phyloP scores from a whole-genome alignment of 2,797 vertebrate genomes.

The Megaceryle alcyon region DNA sequence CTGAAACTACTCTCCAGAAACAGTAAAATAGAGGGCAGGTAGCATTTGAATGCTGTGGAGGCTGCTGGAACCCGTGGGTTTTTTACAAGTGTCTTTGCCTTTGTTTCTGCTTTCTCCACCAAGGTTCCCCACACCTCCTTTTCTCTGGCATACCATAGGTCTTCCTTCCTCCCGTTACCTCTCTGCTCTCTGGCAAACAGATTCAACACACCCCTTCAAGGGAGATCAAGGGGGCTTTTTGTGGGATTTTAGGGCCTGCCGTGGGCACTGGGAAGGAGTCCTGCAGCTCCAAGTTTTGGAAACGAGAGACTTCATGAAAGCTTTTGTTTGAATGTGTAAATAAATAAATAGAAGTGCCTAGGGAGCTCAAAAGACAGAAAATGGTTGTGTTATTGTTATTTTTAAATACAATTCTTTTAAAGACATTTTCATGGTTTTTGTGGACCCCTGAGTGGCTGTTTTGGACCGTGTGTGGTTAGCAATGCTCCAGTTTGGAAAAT shows the following conservation, averaged over 20 bases:
- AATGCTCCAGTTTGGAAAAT: neutral
- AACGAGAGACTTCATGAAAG: neutral
- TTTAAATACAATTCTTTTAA: neutral
- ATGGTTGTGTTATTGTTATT: neutral
- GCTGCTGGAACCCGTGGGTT: accelerated
- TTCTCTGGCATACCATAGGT: neutral
- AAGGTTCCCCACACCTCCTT: neutral
- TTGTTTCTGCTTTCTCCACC: neutral
- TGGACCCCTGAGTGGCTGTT: neutral
- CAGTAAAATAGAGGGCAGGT: neutral
- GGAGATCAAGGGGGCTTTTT: neutral
- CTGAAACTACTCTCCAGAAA: neutral
- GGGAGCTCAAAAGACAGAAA: neutral
- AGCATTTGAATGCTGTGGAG: neutral
- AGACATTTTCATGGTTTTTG: neutral
- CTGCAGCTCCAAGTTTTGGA: neutral
- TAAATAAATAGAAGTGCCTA: neutral
- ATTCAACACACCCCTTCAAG: neutral
- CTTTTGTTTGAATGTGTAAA: neutral
- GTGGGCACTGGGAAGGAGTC: neutral
- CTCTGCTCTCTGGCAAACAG: neutral
- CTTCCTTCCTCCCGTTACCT: neutral
- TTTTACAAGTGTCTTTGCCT: neutral
- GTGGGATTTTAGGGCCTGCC: neutral
- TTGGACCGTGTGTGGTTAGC: neutral